phyloP scores from a whole-genome alignment of 1,140 invertebrate species.

The Octopus sinensis region DNA sequence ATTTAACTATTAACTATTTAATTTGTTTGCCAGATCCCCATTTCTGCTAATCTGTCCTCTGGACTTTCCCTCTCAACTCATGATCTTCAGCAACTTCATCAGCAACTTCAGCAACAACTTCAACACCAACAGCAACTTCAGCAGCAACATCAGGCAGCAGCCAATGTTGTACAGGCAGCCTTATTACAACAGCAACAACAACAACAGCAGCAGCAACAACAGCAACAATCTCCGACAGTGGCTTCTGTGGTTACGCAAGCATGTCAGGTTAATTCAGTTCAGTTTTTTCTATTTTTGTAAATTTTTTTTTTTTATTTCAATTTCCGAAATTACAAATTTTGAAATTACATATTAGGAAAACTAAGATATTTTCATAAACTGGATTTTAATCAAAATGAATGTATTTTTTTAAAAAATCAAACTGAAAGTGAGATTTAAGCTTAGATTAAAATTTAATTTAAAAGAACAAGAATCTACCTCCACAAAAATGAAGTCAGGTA shows the following conservation, averaged over 20 bases:
- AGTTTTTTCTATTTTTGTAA: no score
- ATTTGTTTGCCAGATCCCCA: conserved; percentile 36
- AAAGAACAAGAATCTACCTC: no score
- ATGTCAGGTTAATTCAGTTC: neutral
- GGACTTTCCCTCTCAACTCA: conserved; percentile 61
- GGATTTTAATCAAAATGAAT: no score
- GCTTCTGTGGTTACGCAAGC: conserved; percentile 24
- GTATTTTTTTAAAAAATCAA: no score
- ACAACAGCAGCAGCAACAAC: conserved; percentile 35
- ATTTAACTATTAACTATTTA: conserved; percentile 1
- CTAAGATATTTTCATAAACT: no score
- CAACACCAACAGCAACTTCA: conserved; percentile 46
- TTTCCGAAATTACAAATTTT: no score
- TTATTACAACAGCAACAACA: conserved; percentile 26
- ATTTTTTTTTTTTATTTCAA: no score
- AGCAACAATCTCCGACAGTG: conserved; percentile 20
- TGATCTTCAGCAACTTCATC: conserved; percentile 63
- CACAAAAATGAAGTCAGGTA: no score
- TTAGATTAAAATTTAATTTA: no score
- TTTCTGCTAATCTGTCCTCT: conserved; percentile 37
- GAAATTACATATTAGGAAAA: no score
- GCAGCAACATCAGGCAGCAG: conserved; percentile 17
- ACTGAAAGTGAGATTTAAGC: no score
- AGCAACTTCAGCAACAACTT: conserved; percentile 50
- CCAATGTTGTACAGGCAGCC: neutral